Percentiles rank a stretch among this genome's conserved stretches.
phyloP scores from a whole-genome alignment of 2,797 vertebrate genomes.

The Accipiter fasciatus region DNA sequence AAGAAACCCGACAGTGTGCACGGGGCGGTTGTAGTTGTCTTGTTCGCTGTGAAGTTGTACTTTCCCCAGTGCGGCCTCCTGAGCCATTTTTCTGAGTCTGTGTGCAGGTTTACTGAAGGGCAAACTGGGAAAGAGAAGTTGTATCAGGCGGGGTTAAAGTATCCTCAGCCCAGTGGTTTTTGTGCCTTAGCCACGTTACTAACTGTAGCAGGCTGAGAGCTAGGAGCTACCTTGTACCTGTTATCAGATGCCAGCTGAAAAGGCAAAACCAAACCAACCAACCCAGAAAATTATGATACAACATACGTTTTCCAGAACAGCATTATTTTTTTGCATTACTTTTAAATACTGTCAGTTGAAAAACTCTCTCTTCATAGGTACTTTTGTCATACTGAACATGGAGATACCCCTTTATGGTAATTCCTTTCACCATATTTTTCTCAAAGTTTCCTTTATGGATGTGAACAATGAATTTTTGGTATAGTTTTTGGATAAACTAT shows the following conservation, averaged over 20 bases:
- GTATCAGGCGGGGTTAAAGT: background rate
- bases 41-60: accelerated
- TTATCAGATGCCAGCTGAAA: background rate
- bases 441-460: background rate
- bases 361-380: background rate
- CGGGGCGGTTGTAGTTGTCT: background rate
- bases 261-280: background rate
- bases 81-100: accelerated
- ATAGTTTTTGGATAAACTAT: background rate
- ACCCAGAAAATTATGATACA: accelerated
- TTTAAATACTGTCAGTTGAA: background rate
- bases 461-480: background rate
- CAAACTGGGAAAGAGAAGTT: background rate
- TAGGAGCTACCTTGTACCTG: accelerated
- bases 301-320: background rate
- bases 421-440: background rate
- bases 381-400: background rate
- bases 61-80: background rate
- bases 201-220: background rate
- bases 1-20: accelerated
- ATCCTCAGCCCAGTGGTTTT: background rate
- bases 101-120: background rate
- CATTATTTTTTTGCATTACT: background rate
- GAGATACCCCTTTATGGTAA: background rate
- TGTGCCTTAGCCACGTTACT: accelerated